Evolutionary conservation across 2,888 invertebrate species (phyloP).

Genomic region (Drosophila anomalata): DNA sequence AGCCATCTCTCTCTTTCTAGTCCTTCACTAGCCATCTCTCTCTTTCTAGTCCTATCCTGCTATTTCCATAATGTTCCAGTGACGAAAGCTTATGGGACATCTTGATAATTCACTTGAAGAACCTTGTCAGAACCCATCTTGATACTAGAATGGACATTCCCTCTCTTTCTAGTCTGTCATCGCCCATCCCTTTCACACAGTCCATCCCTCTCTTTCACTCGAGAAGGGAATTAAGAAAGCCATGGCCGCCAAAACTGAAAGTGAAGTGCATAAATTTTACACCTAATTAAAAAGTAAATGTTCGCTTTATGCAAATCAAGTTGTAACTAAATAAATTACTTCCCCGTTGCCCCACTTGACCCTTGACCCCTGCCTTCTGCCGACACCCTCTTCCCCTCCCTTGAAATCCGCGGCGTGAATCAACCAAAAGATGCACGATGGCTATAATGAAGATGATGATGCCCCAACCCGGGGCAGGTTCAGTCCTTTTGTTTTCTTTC

Average conservation of each 20-base stretch:
- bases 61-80: no score
- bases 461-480: neutral
- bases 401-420: constrained; percentile 19
- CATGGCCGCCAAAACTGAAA: constrained; percentile 57
- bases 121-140: neutral
- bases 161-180: neutral
- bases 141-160: neutral
- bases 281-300: constrained; percentile 80
- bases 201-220: neutral
- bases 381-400: neutral
- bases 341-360: constrained; percentile 18
- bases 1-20: neutral
- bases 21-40: neutral
- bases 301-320: constrained; percentile 78
- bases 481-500: constrained; percentile 20
- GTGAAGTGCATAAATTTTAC: constrained; percentile 77
- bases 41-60: no score
- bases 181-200: neutral
- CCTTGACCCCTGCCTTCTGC: neutral
- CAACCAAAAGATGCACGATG: constrained; percentile 38
- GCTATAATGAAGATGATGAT: constrained; percentile 8
- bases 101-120: constrained; percentile 14
- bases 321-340: constrained; percentile 74
- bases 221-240: constrained; percentile 26
- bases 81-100: neutral